Conservation (phyloP, 2,113 vertebrate species). For the Anseranas semipalmata region DNA sequence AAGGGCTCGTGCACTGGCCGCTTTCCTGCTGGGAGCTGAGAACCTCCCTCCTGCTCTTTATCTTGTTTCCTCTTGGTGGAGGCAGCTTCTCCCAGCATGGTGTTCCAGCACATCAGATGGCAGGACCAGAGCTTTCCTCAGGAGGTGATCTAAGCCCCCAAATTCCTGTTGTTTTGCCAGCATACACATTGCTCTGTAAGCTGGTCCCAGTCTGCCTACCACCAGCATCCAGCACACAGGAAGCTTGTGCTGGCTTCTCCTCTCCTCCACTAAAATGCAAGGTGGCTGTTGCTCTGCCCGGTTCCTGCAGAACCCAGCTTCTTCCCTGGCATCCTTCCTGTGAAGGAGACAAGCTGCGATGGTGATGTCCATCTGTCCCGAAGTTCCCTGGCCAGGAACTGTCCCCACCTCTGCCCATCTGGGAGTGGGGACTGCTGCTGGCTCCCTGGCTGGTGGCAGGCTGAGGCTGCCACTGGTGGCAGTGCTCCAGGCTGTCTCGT, state of each 20-base stretch:
- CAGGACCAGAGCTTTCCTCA: neutral
- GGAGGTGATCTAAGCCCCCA: constrained; percentile 2
- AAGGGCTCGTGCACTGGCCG: rapidly evolving
- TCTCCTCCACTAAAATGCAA: neutral
- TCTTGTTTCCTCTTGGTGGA: neutral
- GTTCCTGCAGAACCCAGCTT: neutral
- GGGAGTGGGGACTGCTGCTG: neutral
- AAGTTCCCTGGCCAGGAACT: too few relatives aligned
- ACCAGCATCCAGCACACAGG: neutral
- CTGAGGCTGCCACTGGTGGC: neutral
- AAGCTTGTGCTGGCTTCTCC: neutral
- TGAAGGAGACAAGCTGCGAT: rapidly evolving
- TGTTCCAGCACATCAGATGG: rapidly evolving
- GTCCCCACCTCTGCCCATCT: rapidly evolving
- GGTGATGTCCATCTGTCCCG: rapidly evolving
- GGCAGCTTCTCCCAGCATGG: neutral
- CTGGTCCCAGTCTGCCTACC: neutral
- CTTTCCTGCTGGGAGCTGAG: neutral
- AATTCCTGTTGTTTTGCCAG: neutral
- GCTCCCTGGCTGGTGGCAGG: neutral
- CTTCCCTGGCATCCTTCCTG: rapidly evolving
- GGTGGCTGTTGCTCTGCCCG: neutral
- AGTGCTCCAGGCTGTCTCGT: neutral
- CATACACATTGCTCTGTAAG: neutral
- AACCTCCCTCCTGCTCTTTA: neutral